phyloP scores from a whole-genome alignment of 1,140 invertebrate genomes.

The Asbolus verrucosus region DNA sequence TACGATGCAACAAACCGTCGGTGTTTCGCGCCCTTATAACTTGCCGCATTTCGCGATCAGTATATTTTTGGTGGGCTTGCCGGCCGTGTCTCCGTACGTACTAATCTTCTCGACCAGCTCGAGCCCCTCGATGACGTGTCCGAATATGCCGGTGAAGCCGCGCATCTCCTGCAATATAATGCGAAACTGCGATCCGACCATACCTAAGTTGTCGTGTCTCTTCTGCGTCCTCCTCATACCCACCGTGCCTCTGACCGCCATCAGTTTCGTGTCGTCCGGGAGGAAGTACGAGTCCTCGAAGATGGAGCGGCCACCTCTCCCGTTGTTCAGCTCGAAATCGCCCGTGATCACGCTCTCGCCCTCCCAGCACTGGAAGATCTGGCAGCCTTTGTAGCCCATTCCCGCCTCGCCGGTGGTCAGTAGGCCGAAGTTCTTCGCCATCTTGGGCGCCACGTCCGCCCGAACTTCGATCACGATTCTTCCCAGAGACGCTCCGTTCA shows the following conservation, averaged over 20 bases:
- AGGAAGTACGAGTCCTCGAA: constrained; percentile 83
- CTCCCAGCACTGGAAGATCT: constrained; percentile 86
- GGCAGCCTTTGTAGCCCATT: constrained; percentile 82
- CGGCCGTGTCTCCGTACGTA: constrained; percentile 79
- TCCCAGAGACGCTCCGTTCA: constrained; percentile 77
- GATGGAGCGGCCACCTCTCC: constrained; percentile 81
- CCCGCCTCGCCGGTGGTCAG: constrained; percentile 84
- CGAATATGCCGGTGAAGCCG: constrained; percentile 86
- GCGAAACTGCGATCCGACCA: constrained; percentile 87
- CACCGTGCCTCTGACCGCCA: constrained; percentile 80
- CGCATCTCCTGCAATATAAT: constrained; percentile 85
- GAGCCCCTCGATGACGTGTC: constrained; percentile 83
- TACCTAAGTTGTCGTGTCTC: constrained; percentile 81
- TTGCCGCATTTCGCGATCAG: constrained; percentile 82
- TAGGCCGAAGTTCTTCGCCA: constrained; percentile 89
- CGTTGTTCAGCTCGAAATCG: constrained; percentile 86
- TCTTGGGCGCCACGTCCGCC: constrained; percentile 87
- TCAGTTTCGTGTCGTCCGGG: constrained; percentile 83
- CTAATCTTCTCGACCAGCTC: constrained; percentile 85
- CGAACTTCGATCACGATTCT: constrained; percentile 86
- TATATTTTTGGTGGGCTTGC: constrained; percentile 81
- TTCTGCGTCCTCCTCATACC: constrained; percentile 87
- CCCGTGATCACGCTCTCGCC: constrained; percentile 84
- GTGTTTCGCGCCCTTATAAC: too few relatives aligned
- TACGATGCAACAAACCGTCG: constrained; percentile 18